Evolutionary conservation across 2,113 vertebrate genomes (phyloP), one percentile per base, ranked within the genome.

Genomic region (Neomonachus schauinslandi): DNA sequence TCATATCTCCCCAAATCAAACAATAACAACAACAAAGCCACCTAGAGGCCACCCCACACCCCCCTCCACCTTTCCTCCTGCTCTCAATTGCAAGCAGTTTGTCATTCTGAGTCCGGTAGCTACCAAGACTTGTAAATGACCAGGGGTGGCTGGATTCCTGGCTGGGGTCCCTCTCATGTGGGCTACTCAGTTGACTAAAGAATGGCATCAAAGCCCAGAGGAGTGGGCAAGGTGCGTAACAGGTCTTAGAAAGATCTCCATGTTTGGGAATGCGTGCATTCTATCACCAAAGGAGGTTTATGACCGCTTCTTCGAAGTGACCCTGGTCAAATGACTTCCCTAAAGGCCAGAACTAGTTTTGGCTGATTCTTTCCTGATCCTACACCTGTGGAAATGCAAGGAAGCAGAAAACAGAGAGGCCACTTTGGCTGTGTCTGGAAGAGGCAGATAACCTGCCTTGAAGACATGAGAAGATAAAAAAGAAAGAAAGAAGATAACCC

Each of bases 381-480:
- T 65, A 19, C 10, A 19, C n/a, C 46, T 74, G 46, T 71, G 36
- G 67, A 39, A 79, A 53, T 55, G n/a, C 4, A 33, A n/a, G 31
- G 39, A 57, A 55, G n/a, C 12, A 74, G 81, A 80, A 72, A 74
- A 86, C 5, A 79, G 16, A 80, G 11, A 8, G 14, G 31, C 12
- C 24, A 59, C 22, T 67, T 61, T 46, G 57, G 26, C 5, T 65
- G n/a, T 94, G 85, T 92, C n/a, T 42, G 74, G n/a, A 87, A 86
- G 42, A 67, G 55, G 12, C 36, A 79, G n/a, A 89, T 49, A 72
- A n/a, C 22, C 42, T 86, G 36, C 14, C 8, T 80, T 63, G 79
- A 69, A 76, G 21, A 49, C 59, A 77, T 13, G 46, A 83, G 10
- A 53, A 65, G 74, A n/a, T 92, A n/a, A 72, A 91, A 67, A 91